Percentiles rank a stretch among this genome's conserved stretches.
Evolutionary conservation across 2,113 vertebrate genomes (phyloP).

Genomic region (Platanista minor): DNA sequence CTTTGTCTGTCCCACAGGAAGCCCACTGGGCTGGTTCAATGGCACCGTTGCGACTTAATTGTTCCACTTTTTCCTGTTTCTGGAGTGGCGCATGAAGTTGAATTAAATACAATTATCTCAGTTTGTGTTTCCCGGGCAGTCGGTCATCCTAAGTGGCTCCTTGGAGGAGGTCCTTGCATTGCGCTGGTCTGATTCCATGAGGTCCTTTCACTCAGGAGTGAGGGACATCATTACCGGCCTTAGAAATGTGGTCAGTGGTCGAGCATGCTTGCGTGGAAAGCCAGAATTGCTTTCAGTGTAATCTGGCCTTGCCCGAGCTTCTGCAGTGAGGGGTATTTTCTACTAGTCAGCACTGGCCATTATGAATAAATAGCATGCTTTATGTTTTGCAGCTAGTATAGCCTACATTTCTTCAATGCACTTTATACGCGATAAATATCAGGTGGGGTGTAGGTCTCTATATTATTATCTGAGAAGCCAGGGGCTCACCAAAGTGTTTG

Average conservation of each 20-base stretch:
- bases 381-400: fast-evolving
- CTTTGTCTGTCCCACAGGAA: background rate
- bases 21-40: fast-evolving
- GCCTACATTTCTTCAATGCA: fast-evolving
- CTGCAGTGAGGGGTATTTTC: background rate
- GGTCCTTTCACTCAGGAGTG: background rate
- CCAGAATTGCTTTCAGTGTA: background rate
- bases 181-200: fast-evolving
- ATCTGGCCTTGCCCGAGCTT: background rate
- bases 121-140: background rate
- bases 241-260: background rate
- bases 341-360: fast-evolving
- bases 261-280: background rate
- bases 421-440: fast-evolving
- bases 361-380: fast-evolving
- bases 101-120: background rate
- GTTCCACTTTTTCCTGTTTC: background rate
- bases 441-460: fast-evolving
- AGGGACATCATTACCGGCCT: background rate
- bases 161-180: background rate
- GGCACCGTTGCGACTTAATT: fast-evolving
- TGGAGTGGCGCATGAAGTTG: background rate
- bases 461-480: background rate
- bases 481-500: background rate
- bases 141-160: background rate